Base-by-base conservation (phyloP, 2,797 vertebrate species). In the Urophycis tenuis region DNA sequence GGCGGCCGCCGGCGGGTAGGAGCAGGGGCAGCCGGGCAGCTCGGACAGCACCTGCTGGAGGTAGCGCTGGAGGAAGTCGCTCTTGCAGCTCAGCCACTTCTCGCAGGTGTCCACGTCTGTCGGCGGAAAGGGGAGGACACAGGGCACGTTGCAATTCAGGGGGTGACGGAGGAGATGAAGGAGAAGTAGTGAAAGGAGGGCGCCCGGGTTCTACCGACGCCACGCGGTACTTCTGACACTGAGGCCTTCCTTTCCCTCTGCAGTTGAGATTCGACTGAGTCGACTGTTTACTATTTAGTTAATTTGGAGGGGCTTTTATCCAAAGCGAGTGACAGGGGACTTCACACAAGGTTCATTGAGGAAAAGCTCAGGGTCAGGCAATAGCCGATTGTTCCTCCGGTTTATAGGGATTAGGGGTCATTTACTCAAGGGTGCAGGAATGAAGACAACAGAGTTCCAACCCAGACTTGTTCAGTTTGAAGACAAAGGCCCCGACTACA, bases 61-160 rank as follows among this genome's bases (percentile, higher is more conserved):
- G 88, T 98, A 97, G 79, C 90, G 88, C 85, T 93, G 93, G 11
- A 98, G 94, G 92, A 97, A 97, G 60, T 96, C 95, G 0, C 95
- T 97, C 88, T 96, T 97, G 89, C 97, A 97, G 86, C 93, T 96
- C 76, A 98, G 90, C 96, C 96, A 98, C 87, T 96, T 96, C 84
- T 98, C 96, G 82, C 97, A 97, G 90, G 94, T 96, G 94, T 97
- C 96, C 77, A 94, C 92, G 82, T 96, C 96, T 97, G 85, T 41
- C 10, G 73, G 78, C 76, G 7, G 72, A 7, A 3, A 25, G 15
- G 45, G 72, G 17, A 71, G 71, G 34, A 35, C 33, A 36, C 19
- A 14, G n/a, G n/a, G n/a, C 36, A 17, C 25, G 7, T 45, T 49
- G 49, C 39, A n/a, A n/a, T n/a, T n/a, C n/a, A n/a, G n/a, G n/a